Base-by-base conservation (phyloP, 2,797 vertebrate genomes). In the Trachops cirrhosus region DNA sequence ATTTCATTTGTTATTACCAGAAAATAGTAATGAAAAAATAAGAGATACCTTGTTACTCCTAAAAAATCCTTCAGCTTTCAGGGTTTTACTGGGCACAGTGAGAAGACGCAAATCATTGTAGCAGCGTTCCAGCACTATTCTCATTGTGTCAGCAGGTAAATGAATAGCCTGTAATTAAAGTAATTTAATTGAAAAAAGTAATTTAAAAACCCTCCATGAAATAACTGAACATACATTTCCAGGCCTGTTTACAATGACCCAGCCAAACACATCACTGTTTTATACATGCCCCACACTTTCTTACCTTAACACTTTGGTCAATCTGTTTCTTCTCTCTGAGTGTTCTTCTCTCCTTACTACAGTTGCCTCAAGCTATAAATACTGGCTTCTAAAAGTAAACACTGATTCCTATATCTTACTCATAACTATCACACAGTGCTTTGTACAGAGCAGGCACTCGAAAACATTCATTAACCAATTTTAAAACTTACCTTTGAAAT, bases 11-110 rank as follows among this genome's bases (percentile, higher is more conserved):
- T 24, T 77, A 85, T 29, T 50, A 86, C n/a, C 44, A 93, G 34
- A 84, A 92, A 64, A 93, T 18, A 32, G 32, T 79, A 4, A 32
- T 59, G 39, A 93, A 90, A 90, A 92, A 37, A 0, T n/a, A 91
- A 93, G 11, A 41, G 0, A 24, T 95, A 99, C 99, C 99, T 99
- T 99, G 98, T 99, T 99, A 98, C 99, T 99, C 98, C 99, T 99
- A 97, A 99, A 99, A 98, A 99, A 99, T 19, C 99, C 99, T 97
- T 99, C 99, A 0, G 99, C 99, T 98, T 99, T 99, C 98, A 99
- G 98, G 1, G 99, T 99, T 98, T 99, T 99, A 98, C 98, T 99
- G 97, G 99, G 99, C 93, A 99, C 98, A 0, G 98, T 99, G 48
- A 99, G 99, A 82, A 99, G 99, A 15, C 99, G 99, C 80, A 99